Evolutionary conservation across 2,888 invertebrate genomes (phyloP).

Genomic region (Conchocele bisecta): DNA sequence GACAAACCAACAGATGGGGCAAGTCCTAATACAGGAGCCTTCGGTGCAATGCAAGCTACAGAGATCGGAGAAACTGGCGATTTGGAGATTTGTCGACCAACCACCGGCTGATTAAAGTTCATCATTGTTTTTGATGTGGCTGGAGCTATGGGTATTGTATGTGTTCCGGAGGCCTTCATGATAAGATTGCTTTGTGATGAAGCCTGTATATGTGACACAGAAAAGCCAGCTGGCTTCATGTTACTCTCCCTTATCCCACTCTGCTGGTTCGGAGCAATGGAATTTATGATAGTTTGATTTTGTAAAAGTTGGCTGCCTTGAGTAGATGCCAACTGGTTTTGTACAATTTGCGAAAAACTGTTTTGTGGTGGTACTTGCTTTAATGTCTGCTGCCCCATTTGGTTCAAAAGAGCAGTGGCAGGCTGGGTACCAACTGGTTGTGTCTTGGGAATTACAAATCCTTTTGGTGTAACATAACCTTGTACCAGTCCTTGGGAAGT

Average conservation of each 20-base stretch:
- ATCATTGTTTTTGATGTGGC: background rate
- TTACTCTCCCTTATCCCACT: background rate
- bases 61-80: background rate
- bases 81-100: conserved; percentile 10
- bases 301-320: too few relatives aligned
- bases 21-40: too few relatives aligned
- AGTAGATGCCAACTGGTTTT: too few relatives aligned
- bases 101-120: background rate
- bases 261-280: background rate
- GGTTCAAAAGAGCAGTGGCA: conserved; percentile 13
- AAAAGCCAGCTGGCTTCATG: background rate
- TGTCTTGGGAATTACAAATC: conserved; percentile 57
- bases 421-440: conserved; percentile 4
- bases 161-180: background rate
- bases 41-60: too few relatives aligned
- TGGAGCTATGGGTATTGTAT: background rate
- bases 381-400: conserved; percentile 11
- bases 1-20: too few relatives aligned
- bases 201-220: background rate
- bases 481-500: conserved; percentile 65
- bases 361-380: background rate
- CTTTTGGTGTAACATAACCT: conserved; percentile 67
- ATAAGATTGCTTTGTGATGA: background rate
- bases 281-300: too few relatives aligned
- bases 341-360: too few relatives aligned